A percentile compares a stretch with the other conserved stretches of the same genome.
Conservation (phyloP, 2,113 vertebrate species). For the Pituophis catenifer region DNA sequence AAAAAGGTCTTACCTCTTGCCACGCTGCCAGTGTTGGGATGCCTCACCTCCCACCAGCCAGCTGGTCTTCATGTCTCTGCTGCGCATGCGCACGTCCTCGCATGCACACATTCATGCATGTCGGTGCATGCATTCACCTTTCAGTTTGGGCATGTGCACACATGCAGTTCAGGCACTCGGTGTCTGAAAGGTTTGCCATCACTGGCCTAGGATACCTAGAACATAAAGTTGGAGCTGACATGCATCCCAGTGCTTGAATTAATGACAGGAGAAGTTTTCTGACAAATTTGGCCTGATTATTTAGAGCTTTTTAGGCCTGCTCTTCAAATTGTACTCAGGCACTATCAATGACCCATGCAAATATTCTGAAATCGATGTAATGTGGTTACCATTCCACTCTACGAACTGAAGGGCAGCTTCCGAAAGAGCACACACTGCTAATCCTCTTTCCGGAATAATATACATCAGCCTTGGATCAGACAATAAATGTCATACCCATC, state of each 20-base stretch:
- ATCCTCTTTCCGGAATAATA: not conserved
- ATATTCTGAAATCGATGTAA: not conserved
- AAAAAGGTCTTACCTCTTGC: no score
- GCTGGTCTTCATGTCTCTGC: no score
- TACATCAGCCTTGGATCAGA: not conserved
- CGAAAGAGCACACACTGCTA: not conserved
- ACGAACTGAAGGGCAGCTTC: not conserved
- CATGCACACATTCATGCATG: no score
- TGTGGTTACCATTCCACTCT: not conserved
- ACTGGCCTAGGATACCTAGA: not conserved
- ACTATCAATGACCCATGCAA: not conserved
- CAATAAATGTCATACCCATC: conserved; percentile 51
- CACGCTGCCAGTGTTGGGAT: no score
- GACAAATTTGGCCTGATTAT: not conserved
- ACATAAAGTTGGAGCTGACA: not conserved
- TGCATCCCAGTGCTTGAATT: not conserved
- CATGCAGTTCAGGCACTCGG: no score
- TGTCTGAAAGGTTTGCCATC: no score
- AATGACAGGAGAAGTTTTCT: not conserved
- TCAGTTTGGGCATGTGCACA: no score
- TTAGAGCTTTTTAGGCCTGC: not conserved
- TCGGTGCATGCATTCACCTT: no score
- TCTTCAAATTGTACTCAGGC: not conserved
- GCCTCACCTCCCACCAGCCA: no score
- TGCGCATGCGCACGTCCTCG: no score